A percentile compares a stretch with the other conserved stretches of the same genome.
phyloP scores from a whole-genome alignment of 2,797 vertebrate species.

The Ibycter americanus region DNA sequence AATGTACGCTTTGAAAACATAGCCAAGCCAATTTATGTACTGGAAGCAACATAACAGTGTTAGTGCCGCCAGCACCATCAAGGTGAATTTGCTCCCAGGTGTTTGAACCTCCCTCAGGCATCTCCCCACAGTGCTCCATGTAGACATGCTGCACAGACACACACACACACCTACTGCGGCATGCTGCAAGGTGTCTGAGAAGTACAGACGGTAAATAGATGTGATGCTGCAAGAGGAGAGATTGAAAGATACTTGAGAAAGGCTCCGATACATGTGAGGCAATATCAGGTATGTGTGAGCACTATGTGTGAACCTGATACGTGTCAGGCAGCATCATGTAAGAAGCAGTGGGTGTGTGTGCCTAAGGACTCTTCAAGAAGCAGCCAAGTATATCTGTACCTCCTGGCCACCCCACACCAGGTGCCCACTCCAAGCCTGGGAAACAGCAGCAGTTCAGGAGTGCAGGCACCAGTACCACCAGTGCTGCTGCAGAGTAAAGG shows the following conservation, averaged over 20 bases:
- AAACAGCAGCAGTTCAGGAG: background rate
- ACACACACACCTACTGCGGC: background rate
- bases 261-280: background rate
- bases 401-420: background rate
- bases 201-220: background rate
- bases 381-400: background rate
- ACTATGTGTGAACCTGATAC: background rate
- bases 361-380: background rate
- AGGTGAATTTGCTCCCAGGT: background rate
- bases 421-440: background rate
- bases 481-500: background rate
- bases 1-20: background rate
- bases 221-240: background rate
- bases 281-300: background rate
- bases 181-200: background rate
- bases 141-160: background rate
- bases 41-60: background rate
- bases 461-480: background rate
- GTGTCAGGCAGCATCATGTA: background rate
- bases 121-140: fast-evolving
- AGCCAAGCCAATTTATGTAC: background rate
- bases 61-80: background rate
- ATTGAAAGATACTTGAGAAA: background rate
- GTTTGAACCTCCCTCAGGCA: background rate
- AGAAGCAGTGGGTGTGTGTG: background rate